Percentiles rank a stretch among this genome's conserved stretches.
Conservation (phyloP, 1,140 invertebrate species). For the Drosophila busckii region DNA sequence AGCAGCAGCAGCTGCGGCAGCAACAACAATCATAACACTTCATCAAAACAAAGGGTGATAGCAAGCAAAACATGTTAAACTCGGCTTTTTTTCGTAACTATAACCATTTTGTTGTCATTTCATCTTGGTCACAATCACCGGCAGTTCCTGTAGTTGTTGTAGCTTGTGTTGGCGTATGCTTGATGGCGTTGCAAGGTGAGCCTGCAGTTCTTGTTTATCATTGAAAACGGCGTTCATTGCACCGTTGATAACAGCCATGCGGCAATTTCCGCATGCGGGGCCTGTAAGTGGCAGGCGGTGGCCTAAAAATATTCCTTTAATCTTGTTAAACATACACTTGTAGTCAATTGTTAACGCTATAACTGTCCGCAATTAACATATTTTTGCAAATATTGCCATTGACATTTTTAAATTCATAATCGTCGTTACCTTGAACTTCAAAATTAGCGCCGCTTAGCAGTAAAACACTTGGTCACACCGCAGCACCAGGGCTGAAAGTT, state of each 20-base stretch:
- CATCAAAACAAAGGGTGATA: constrained; percentile 32
- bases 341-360: too few species aligned
- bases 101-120: constrained; percentile 23
- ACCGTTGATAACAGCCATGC: constrained; percentile 33
- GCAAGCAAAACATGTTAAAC: constrained; percentile 25
- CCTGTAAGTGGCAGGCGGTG: too few species aligned
- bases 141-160: constrained; percentile 12
- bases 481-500: too few species aligned
- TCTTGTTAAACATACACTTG: too few species aligned
- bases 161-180: constrained; percentile 4
- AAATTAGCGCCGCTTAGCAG: too few species aligned
- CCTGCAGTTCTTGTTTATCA: constrained; percentile 34
- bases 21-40: constrained; percentile 29
- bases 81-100: constrained; percentile 27
- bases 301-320: too few species aligned
- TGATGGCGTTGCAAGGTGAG: constrained; percentile 32
- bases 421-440: too few species aligned
- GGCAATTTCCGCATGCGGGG: constrained; percentile 19
- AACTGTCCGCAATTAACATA: too few species aligned
- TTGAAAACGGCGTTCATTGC: constrained; percentile 48
- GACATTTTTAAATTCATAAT: too few species aligned
- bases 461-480: too few species aligned
- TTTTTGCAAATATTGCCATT: too few species aligned
- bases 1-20: constrained; percentile 9
- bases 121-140: constrained; percentile 16